These are phyloP conservation scores for Kryphioiulus occultus DNA, from an alignment of 2,888 invertebrate species.

Conservation along the genomic window DNA sequence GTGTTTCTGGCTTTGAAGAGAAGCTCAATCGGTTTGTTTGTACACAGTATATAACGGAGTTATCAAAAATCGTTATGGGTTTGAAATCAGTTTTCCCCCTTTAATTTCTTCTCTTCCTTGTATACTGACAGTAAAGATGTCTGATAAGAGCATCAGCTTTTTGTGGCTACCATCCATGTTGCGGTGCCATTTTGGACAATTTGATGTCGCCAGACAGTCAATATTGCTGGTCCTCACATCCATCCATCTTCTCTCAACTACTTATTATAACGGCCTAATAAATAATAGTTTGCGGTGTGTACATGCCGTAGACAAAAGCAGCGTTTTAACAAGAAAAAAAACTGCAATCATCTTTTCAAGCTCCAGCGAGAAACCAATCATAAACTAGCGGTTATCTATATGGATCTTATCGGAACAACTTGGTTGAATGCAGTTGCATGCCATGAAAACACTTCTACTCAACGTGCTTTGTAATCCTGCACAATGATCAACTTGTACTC, in stretches of 20 bases:
- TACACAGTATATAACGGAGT: neutral
- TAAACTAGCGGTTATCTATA: neutral
- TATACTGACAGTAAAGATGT: neutral
- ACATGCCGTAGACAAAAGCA: neutral
- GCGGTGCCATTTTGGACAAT: neutral
- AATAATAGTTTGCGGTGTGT: neutral
- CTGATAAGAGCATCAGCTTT: neutral
- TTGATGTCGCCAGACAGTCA: neutral
- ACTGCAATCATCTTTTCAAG: slow-evolving; percentile 8
- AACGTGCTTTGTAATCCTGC: neutral
- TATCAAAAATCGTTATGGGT: slow-evolving; percentile 6
- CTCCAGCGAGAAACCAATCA: slow-evolving; percentile 16
- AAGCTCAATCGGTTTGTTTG: neutral
- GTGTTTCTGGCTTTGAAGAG: neutral
- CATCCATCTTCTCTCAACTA: neutral
- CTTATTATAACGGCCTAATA: neutral
- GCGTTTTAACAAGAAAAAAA: neutral
- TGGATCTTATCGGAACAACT: slow-evolving; percentile 12
- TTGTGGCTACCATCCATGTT: neutral
- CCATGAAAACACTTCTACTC: neutral
- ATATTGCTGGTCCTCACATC: neutral
- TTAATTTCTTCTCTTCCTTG: neutral
- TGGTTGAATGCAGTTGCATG: neutral
- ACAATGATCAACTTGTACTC: neutral
- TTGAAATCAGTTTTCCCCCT: neutral